Percentiles rank a stretch among this genome's conserved stretches.
Conservation (phyloP, 2,113 vertebrate species). For the Myrmecobius fasciatus region DNA sequence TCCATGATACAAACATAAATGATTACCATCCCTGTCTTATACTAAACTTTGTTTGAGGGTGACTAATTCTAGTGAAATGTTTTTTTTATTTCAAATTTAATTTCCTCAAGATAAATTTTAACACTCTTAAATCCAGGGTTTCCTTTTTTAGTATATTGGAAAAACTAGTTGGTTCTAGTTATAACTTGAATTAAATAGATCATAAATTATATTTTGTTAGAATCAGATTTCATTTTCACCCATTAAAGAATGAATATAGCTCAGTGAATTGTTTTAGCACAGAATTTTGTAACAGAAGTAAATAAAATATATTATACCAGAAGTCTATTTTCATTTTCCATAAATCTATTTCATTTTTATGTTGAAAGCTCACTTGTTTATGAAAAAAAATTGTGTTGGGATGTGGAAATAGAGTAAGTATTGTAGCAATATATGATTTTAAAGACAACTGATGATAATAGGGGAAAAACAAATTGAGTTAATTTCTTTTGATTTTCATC, state of each 20-base stretch:
- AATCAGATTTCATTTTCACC: background rate
- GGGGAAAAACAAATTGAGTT: background rate
- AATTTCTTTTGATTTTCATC: background rate
- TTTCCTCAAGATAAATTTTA: conserved; percentile 1
- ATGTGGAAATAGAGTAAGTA: background rate
- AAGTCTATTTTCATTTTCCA: background rate
- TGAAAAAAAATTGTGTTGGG: background rate
- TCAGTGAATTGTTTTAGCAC: background rate
- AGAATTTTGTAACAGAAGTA: background rate
- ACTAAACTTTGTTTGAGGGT: background rate
- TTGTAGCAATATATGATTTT: background rate
- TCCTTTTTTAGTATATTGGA: background rate
- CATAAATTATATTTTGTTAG: background rate
- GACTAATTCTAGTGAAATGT: background rate
- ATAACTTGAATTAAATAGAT: background rate
- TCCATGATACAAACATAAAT: background rate
- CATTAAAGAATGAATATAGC: background rate
- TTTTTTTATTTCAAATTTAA: background rate
- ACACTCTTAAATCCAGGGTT: background rate
- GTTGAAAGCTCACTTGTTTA: background rate
- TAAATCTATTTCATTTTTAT: background rate
- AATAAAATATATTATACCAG: background rate
- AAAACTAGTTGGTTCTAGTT: background rate
- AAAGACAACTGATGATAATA: background rate
- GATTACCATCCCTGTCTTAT: background rate